phyloP scores from a whole-genome alignment of 37 sponge, comb jelly and placozoan genomes.

The Diacarnus erythraeanus region DNA sequence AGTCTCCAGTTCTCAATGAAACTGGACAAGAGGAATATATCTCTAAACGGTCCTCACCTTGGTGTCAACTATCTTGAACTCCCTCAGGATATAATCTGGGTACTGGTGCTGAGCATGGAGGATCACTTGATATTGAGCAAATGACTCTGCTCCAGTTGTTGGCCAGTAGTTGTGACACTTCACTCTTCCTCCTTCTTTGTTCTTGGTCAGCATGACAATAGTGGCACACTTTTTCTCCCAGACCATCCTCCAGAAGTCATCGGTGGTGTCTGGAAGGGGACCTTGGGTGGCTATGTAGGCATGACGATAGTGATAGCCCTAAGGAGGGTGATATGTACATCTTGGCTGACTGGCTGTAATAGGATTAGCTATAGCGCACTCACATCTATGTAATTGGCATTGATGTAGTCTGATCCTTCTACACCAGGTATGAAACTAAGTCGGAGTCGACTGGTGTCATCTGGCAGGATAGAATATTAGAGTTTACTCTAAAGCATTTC shows the following conservation, averaged over 20 bases:
- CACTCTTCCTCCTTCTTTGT: conserved; percentile 59
- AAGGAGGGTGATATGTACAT: background rate
- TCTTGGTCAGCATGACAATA: conserved; percentile 87
- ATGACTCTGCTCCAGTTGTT: conserved; percentile 56
- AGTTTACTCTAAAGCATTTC: background rate
- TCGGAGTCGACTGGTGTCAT: conserved; percentile 58
- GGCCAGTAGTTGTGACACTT: conserved; percentile 94
- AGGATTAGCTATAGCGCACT: conserved; percentile 38
- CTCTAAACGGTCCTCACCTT: conserved; percentile 25
- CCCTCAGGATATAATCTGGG: conserved; percentile 68
- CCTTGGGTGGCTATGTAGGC: conserved; percentile 93
- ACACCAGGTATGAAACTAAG: conserved; percentile 65
- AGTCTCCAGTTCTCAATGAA: background rate
- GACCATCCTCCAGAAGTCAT: conserved; percentile 94
- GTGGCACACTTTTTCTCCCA: conserved; percentile 89
- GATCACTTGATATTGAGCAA: conserved; percentile 48
- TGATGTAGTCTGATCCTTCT: conserved; percentile 97
- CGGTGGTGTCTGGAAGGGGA: conserved; percentile 85
- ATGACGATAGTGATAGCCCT: conserved; percentile 71
- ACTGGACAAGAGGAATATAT: no score
- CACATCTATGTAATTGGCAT: conserved; percentile 92
- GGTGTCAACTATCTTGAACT: conserved; percentile 78
- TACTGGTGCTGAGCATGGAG: conserved; percentile 35
- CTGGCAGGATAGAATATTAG: conserved; percentile 11
- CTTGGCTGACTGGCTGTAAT: background rate